Evolutionary conservation across 2,113 vertebrate species (phyloP).

Genomic region (Erpornis zantholeuca): DNA sequence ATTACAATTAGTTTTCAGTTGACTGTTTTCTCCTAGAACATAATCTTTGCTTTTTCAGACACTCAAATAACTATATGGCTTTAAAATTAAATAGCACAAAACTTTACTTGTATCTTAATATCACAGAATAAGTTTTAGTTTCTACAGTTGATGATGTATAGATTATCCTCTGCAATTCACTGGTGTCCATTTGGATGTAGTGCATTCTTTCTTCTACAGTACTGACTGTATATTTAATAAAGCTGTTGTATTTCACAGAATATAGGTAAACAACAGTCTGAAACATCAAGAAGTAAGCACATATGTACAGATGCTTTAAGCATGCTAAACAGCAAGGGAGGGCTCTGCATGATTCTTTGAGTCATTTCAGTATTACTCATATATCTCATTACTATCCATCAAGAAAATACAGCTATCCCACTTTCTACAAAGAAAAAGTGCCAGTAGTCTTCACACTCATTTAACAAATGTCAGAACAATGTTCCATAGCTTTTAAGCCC

Average conservation of each 20-base stretch:
- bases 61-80: neutral
- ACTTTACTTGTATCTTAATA: neutral
- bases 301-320: neutral
- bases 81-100: neutral
- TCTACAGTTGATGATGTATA: neutral
- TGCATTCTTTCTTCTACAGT: neutral
- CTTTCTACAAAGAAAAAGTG: neutral
- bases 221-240: neutral
- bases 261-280: neutral
- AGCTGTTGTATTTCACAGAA: neutral
- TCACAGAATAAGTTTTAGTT: neutral
- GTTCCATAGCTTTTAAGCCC: neutral
- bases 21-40: neutral
- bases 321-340: neutral
- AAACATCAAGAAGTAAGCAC: neutral
- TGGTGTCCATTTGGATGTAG: neutral
- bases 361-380: neutral
- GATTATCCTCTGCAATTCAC: neutral
- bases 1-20: neutral
- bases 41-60: neutral
- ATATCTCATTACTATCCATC: neutral
- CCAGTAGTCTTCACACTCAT: neutral
- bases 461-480: neutral
- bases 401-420: neutral
- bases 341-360: neutral